Percentiles rank a stretch among this genome's conserved stretches.
Conservation (phyloP, 2,888 invertebrate species). For the Trimorus sp. region DNA sequence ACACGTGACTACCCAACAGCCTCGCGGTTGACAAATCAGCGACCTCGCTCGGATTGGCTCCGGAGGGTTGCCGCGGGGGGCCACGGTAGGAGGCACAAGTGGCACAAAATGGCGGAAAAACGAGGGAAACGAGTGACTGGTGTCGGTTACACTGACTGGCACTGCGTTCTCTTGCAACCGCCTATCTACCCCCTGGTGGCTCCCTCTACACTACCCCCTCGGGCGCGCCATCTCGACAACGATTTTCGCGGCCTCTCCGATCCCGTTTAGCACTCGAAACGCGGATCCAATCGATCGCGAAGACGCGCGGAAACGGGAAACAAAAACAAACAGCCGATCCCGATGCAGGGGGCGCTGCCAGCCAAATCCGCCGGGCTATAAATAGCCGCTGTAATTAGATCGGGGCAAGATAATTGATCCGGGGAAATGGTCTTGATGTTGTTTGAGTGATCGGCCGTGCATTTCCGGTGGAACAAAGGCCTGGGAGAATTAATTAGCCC, state of each 20-base stretch:
- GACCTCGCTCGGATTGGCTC: conserved; percentile 39
- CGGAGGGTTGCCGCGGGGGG: conserved; percentile 63
- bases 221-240: too few relatives aligned
- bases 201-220: too few relatives aligned
- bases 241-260: too few relatives aligned
- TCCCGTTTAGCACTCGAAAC: too few relatives aligned
- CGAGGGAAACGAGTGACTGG: conserved; percentile 76
- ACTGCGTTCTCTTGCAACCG: conserved; percentile 74
- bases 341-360: too few relatives aligned
- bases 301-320: too few relatives aligned
- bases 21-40: conserved; percentile 30
- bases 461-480: conserved; percentile 78
- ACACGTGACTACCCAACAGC: too few relatives aligned
- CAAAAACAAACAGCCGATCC: too few relatives aligned
- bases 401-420: conserved; percentile 36
- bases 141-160: conserved; percentile 80
- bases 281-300: too few relatives aligned
- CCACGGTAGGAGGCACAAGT: conserved; percentile 66
- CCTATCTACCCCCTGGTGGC: conserved; percentile 27
- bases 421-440: conserved; percentile 33
- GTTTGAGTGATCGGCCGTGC: conserved; percentile 68
- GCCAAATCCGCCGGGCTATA: neutral
- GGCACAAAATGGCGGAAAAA: conserved; percentile 75
- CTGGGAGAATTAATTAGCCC: conserved; percentile 78
- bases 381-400: conserved; percentile 21